These are phyloP conservation scores for Steatocranus sp. DNA, from an alignment of 2,797 vertebrate genomes.

Conservation along the genomic window DNA sequence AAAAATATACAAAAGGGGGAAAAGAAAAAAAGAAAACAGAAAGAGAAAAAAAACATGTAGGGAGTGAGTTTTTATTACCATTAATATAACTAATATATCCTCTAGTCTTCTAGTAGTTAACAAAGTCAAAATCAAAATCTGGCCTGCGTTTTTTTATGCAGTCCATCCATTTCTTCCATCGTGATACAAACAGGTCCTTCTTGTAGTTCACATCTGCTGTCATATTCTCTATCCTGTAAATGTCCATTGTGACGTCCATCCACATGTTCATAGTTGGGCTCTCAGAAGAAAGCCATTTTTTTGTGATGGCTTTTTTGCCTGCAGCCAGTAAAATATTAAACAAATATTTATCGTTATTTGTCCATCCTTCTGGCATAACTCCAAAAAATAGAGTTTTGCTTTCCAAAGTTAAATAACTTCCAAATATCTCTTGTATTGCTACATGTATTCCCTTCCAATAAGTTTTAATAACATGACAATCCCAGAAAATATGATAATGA, in stretches of 20 bases:
- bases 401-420: neutral
- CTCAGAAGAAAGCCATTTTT: fast-evolving
- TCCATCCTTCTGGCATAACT: neutral
- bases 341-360: neutral
- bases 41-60: neutral
- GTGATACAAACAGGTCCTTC: neutral
- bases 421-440: no score
- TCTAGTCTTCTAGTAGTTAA: neutral
- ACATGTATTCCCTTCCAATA: neutral
- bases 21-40: neutral
- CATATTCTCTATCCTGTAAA: neutral
- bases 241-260: neutral
- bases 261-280: neutral
- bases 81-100: neutral
- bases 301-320: neutral
- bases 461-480: neutral
- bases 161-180: neutral
- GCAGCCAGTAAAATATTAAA: neutral
- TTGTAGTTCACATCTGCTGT: neutral
- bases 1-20: neutral
- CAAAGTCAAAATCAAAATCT: neutral
- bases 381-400: neutral
- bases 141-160: neutral
- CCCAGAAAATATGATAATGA: neutral
- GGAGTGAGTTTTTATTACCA: neutral